These are phyloP conservation scores for Mimachlamys varia DNA, from an alignment of 2,888 invertebrate genomes.

Conservation along the genomic window DNA sequence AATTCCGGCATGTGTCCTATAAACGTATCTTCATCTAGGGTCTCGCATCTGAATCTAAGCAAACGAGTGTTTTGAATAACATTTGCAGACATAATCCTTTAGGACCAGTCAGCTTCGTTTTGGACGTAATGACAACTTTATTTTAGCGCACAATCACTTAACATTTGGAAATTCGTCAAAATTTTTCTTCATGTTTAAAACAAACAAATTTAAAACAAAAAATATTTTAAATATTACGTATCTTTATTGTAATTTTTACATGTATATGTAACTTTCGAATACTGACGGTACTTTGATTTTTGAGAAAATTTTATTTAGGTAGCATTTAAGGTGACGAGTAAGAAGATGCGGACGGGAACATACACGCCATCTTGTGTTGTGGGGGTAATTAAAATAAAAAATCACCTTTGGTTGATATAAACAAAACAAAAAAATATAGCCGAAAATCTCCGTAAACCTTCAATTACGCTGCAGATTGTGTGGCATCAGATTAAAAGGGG, in stretches of 20 bases:
- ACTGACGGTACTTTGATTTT: neutral
- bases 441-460: neutral
- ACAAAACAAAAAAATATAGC: slow-evolving; percentile 1
- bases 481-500: neutral
- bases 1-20: slow-evolving; percentile 32
- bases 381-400: neutral
- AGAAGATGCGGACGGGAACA: slow-evolving; percentile 17
- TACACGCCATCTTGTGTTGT: neutral
- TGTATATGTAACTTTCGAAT: neutral
- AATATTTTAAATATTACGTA: neutral
- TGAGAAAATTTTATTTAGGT: neutral
- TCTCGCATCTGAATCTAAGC: slow-evolving; percentile 27
- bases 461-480: slow-evolving; percentile 4
- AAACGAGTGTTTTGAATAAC: slow-evolving; percentile 24
- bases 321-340: neutral
- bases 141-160: neutral
- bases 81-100: neutral
- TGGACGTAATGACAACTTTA: neutral
- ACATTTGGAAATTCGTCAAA: neutral
- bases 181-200: no score
- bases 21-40: slow-evolving; percentile 34
- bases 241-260: neutral
- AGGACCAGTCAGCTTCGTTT: neutral
- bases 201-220: neutral
- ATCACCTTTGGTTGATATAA: slow-evolving; percentile 29